A percentile compares a stretch with the other conserved stretches of the same genome.
These are phyloP conservation scores for Platycheirus rosarum DNA, from an alignment of 2,888 invertebrate genomes.

Conservation along the genomic window DNA sequence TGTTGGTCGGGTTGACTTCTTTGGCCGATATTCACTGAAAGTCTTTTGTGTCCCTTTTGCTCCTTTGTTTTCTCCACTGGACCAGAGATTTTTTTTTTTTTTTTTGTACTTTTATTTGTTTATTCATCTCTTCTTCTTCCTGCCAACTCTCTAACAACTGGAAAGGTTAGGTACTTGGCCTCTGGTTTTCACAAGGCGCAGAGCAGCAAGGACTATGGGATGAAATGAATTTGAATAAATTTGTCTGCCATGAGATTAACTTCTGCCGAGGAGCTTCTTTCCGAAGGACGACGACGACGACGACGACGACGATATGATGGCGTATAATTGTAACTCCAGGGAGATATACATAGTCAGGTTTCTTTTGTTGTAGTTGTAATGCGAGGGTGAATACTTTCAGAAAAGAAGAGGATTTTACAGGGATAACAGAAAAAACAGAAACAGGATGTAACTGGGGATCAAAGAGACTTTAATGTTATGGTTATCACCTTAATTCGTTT, in stretches of 20 bases:
- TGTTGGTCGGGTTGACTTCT: constrained; percentile 1
- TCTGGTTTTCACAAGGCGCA: constrained; percentile 45
- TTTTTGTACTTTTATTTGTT: constrained; percentile 36
- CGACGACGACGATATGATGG: constrained; percentile 9
- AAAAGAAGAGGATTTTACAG: constrained; percentile 40
- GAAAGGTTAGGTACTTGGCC: constrained; percentile 30
- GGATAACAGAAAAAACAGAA: constrained; percentile 40
- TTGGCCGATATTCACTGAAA: constrained; percentile 47
- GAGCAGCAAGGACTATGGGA: constrained; percentile 36
- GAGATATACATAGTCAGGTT: constrained; percentile 11
- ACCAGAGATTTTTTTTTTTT: constrained; percentile 28
- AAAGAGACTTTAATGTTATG: constrained; percentile 71
- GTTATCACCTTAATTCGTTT: constrained; percentile 74
- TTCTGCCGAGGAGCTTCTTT: constrained; percentile 28
- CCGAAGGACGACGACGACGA: constrained; percentile 1
- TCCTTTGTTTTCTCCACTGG: constrained; percentile 28
- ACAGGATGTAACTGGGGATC: constrained; percentile 66
- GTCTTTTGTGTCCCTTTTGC: constrained; percentile 47
- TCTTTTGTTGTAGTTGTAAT: not conserved
- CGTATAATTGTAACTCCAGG: constrained; percentile 59
- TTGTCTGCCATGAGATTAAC: constrained; percentile 70
- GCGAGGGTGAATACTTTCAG: not conserved
- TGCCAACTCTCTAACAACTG: constrained; percentile 19
- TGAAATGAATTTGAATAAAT: constrained; percentile 74
- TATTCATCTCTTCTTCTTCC: constrained; percentile 15